phyloP scores from a whole-genome alignment of 2,113 vertebrate genomes.

The Sylvietta virens region DNA sequence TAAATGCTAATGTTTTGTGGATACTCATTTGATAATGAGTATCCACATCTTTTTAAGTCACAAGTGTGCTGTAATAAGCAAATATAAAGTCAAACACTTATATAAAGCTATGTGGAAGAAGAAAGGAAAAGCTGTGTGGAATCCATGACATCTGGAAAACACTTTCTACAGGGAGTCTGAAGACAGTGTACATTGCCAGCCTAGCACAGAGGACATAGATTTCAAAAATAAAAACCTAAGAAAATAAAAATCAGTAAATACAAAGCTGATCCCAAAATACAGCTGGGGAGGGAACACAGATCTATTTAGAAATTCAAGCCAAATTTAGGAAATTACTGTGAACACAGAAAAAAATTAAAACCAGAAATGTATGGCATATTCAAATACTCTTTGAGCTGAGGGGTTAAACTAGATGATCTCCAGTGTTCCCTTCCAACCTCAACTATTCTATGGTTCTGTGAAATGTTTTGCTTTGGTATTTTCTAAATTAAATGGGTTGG shows the following conservation, averaged over 20 bases:
- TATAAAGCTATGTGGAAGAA: not conserved
- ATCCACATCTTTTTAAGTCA: not conserved
- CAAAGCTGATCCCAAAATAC: not conserved
- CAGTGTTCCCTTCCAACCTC: constrained; percentile 6
- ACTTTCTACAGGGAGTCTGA: not conserved
- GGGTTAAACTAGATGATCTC: not conserved
- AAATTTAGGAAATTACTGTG: not conserved
- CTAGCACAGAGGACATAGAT: not conserved
- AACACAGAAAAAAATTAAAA: not conserved
- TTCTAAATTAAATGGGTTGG: constrained; percentile 23
- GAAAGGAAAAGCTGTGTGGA: not conserved
- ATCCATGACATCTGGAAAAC: not conserved
- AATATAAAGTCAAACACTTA: not conserved
- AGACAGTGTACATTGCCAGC: not conserved
- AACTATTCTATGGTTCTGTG: constrained; percentile 26
- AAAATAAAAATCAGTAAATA: not conserved
- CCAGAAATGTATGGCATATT: not conserved
- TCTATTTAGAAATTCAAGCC: not conserved
- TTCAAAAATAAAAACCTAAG: not conserved
- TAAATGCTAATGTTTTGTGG: not conserved
- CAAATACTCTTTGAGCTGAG: not conserved
- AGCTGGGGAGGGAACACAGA: not conserved
- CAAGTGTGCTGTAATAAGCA: not conserved
- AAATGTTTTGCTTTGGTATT: constrained; percentile 45
- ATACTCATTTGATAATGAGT: too few species aligned